Evolutionary conservation across 2,797 vertebrate species (phyloP).

Genomic region (Hyperoplus lanceolatus): DNA sequence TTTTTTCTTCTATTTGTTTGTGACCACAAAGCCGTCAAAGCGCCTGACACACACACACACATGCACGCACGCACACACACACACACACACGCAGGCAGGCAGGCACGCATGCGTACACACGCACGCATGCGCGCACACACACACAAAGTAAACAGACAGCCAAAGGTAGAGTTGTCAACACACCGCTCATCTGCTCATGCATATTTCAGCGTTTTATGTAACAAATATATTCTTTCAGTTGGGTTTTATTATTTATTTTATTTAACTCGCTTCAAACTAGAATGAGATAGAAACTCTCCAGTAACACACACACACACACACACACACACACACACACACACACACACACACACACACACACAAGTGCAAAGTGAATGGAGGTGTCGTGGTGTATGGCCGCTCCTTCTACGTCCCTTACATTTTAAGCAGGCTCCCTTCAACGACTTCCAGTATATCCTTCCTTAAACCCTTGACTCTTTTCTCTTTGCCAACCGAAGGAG

Average conservation of each 20-base stretch:
- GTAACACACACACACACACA: background rate
- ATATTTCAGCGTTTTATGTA: conserved; percentile 10
- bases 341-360: conserved; percentile 4
- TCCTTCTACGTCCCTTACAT: conserved; percentile 39
- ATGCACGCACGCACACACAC: too few species aligned
- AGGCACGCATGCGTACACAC: too few species aligned
- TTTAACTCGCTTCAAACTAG: background rate
- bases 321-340: background rate
- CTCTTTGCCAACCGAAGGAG: conserved; percentile 53
- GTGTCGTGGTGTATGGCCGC: conserved; percentile 15
- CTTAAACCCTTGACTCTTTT: conserved; percentile 50
- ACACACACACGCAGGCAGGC: too few species aligned
- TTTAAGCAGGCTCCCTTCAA: conserved; percentile 56
- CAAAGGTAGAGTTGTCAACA: background rate
- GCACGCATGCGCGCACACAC: too few species aligned
- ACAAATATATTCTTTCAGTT: conserved; percentile 2
- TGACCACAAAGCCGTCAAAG: background rate
- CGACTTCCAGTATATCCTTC: conserved; percentile 56
- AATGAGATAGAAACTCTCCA: background rate
- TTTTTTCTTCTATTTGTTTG: conserved; percentile 5
- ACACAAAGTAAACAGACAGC: background rate
- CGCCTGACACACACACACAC: background rate
- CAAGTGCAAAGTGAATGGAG: conserved; percentile 36
- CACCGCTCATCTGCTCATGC: background rate
- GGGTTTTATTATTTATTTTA: background rate